phyloP scores from a whole-genome alignment of 2,113 vertebrate species.

The Microcebus lehilahytsara region DNA sequence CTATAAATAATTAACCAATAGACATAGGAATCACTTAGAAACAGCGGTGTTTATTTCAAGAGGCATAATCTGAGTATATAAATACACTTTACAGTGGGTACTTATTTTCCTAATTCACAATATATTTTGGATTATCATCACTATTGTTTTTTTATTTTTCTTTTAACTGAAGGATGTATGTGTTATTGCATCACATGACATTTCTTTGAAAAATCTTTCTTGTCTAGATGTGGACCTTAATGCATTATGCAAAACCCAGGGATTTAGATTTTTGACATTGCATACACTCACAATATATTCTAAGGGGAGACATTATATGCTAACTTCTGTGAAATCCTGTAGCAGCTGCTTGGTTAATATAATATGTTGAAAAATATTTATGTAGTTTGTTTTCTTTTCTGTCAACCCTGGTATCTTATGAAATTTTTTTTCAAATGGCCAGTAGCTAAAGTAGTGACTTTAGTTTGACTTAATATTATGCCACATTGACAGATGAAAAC shows the following conservation, averaged over 20 bases:
- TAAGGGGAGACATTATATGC: constrained; percentile 91
- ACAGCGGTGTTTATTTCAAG: constrained; percentile 73
- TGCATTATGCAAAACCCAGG: constrained; percentile 91
- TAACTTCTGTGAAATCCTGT: constrained; percentile 89
- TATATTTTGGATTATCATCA: constrained; percentile 74
- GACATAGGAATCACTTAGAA: constrained; percentile 70
- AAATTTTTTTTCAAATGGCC: constrained; percentile 90
- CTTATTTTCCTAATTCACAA: constrained; percentile 70
- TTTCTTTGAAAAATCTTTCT: constrained; percentile 88
- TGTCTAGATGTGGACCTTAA: constrained; percentile 89
- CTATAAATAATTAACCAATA: constrained; percentile 68
- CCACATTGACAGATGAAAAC: constrained; percentile 91
- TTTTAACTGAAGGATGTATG: constrained; percentile 75
- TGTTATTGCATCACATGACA: constrained; percentile 87
- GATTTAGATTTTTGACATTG: constrained; percentile 90
- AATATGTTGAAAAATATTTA: constrained; percentile 93
- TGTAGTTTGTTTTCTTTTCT: constrained; percentile 92
- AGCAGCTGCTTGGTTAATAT: constrained; percentile 92
- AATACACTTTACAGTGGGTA: constrained; percentile 67
- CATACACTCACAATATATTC: constrained; percentile 88
- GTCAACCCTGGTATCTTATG: constrained; percentile 88
- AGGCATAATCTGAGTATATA: constrained; percentile 64
- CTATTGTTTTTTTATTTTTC: constrained; percentile 64
- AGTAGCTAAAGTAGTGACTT: constrained; percentile 91
- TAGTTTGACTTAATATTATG: constrained; percentile 91